These are phyloP conservation scores for Hesperia comma DNA, from an alignment of 2,888 invertebrate species.

Conservation along the genomic window DNA sequence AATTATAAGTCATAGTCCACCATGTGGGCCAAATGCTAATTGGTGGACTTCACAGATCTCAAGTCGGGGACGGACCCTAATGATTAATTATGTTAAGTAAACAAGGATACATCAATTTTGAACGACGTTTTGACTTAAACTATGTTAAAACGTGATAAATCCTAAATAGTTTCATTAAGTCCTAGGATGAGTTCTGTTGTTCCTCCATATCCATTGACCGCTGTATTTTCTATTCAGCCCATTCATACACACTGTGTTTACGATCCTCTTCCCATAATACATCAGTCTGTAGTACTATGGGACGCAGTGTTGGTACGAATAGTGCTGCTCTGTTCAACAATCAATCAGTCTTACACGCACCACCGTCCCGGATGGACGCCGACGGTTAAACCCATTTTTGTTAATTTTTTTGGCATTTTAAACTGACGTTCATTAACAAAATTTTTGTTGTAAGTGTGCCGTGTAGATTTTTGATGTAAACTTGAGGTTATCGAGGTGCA, in stretches of 20 bases:
- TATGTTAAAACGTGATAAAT: too few relatives aligned
- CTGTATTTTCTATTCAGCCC: conserved; percentile 11
- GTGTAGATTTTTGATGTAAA: background rate
- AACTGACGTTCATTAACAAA: background rate
- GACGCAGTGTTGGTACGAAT: conserved; percentile 26
- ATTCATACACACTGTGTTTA: conserved; percentile 29
- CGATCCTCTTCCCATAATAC: conserved; percentile 28
- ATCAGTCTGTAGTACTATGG: conserved; percentile 15
- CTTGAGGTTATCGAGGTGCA: background rate
- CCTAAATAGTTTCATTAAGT: too few relatives aligned
- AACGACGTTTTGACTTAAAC: background rate
- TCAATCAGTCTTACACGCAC: conserved; percentile 62
- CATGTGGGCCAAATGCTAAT: too few relatives aligned
- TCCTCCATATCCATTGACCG: background rate
- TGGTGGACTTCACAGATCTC: too few relatives aligned
- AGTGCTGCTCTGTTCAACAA: conserved; percentile 41
- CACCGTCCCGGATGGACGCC: conserved; percentile 49
- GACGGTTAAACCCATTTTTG: background rate
- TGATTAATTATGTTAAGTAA: background rate
- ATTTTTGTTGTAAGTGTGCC: background rate
- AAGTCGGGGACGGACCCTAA: too few relatives aligned
- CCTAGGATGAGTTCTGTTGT: too few relatives aligned
- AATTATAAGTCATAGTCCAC: too few relatives aligned
- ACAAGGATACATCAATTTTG: background rate
- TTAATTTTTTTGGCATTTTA: background rate